Base-by-base conservation (phyloP, 2,113 vertebrate species). In the Neodontobutis hainanensis region DNA sequence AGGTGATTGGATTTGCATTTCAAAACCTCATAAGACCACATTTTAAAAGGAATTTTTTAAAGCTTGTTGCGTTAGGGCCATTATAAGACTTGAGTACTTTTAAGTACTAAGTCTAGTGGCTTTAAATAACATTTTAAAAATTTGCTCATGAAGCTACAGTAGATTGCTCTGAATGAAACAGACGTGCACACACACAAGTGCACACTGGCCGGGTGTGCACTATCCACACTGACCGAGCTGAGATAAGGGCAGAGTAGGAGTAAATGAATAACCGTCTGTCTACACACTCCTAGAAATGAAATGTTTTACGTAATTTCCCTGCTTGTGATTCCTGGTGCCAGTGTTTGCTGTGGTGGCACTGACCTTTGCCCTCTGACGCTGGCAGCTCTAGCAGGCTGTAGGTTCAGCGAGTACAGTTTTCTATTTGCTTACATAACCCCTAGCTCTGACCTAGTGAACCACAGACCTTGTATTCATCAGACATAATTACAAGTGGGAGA, bases 391-490 rank as follows among this genome's bases (percentile, higher is more conserved):
- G 64, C 45, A 32, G 34, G 59, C 36, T 76, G 63, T 70, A 12
- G 78, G 82, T 86, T 86, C 84, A 85, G 53, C 3, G 50, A 70
- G 79, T 74, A 52, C 75, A 65, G 49, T 52, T 53, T 5, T 63
- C 56, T 40, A 40, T 73, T 40, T 73, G 67, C 77, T 82, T 79
- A 60, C 68, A 48, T 81, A 86, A 87, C 73, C 80, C 47, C 65
- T 61, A 70, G 74, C 69, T 52, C 67, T 84, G 85, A 86, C 85
- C 82, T 1, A 70, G 61, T 85, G 78, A 86, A 77, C 85, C 76
- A 73, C 19, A 70, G 77, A 80, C 73, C 68, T 62, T 57, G 2
- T 56, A 71, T 60, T 67, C 70, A 49, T 1, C 12, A 48, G 62
- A 65, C 3, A 6, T 9, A 63, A 72, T 80, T 71, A 74, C 46